Base-by-base conservation (phyloP, 2,113 vertebrate species). In the Naja naja region DNA sequence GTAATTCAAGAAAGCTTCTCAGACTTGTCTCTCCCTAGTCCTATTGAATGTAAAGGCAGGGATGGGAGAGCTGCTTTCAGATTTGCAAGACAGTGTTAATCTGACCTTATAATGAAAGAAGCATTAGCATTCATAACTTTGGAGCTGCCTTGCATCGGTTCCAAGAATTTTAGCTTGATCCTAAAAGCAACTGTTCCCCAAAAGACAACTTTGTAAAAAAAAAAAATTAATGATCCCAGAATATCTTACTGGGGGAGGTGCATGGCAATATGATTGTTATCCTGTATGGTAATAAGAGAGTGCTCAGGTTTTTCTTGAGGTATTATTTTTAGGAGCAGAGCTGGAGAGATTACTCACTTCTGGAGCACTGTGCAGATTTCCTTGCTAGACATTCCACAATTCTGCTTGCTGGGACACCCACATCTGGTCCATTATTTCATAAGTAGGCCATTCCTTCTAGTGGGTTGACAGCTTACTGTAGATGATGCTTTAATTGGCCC, bases 401-500 rank as follows among this genome's bases (percentile, higher is more conserved):
- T 85, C 69, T 90, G 92, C 88, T 81, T 45, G 52, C n/a, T 39
- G 58, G 88, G 88, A 93, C 74, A 60, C 30, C 39, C 45, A 86
- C 55, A 43, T 43, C 58, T 45, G 54, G 22, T 45, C 88, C n/a
- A 22, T 90, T 90, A 90, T 90, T 93, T 90, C 74, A 90, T 47
- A 89, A 55, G 58, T 60, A 86, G 88, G 54, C 74, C 81, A 86
- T 85, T 93, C 81, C 89, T 93, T 93, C 89, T 30, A n/a, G 74
- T 14, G 54, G 8, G 54, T 60, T 93, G 92, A 90, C 88, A 93
- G 88, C 64, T 93, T 10, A 60, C 54, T 90, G 89, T 58, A 85
- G 89, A 60, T 93, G 88, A 60, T 23, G 58, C 45, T 45, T 90
- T 93, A 93, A 93, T 93, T 93, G 88, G 92, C 74, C 74, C 88